phyloP scores from a whole-genome alignment of 2,888 invertebrate species.

The Caenorhabditis sp. region DNA sequence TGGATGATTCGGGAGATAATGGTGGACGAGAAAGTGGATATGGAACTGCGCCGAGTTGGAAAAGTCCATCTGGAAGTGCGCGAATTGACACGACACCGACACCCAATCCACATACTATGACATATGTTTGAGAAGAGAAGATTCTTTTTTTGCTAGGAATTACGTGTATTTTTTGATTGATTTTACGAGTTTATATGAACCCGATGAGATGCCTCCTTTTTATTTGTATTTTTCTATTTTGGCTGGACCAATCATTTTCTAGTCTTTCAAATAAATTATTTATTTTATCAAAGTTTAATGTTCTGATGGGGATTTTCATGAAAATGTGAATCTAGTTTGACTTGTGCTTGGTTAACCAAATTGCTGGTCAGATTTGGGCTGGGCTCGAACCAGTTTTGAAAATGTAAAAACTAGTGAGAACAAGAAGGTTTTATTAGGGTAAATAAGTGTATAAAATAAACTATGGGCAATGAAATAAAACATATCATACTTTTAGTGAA shows the following conservation, averaged over 20 bases:
- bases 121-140: constrained; percentile 36
- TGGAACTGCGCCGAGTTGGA: constrained; percentile 58
- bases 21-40: constrained; percentile 59
- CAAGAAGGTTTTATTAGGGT: too few relatives aligned
- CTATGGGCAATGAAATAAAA: too few relatives aligned
- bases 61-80: constrained; percentile 51
- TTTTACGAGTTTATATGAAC: constrained; percentile 18
- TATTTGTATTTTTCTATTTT: constrained; percentile 12
- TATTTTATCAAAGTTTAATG: too few relatives aligned
- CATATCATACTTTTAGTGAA: too few relatives aligned
- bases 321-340: too few relatives aligned
- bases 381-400: too few relatives aligned
- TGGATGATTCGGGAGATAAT: background rate
- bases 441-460: too few relatives aligned
- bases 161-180: constrained; percentile 5
- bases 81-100: background rate
- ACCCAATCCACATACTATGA: constrained; percentile 41
- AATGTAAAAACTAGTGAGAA: too few relatives aligned
- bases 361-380: too few relatives aligned
- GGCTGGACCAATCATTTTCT: constrained; percentile 3
- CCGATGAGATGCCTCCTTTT: constrained; percentile 32
- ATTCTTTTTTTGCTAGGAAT: constrained; percentile 4
- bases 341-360: too few relatives aligned
- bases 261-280: constrained; percentile 3
- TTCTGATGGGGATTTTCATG: too few relatives aligned